These are phyloP conservation scores for Holocentrus rufus DNA, from an alignment of 2,797 vertebrate species.

Conservation along the genomic window DNA sequence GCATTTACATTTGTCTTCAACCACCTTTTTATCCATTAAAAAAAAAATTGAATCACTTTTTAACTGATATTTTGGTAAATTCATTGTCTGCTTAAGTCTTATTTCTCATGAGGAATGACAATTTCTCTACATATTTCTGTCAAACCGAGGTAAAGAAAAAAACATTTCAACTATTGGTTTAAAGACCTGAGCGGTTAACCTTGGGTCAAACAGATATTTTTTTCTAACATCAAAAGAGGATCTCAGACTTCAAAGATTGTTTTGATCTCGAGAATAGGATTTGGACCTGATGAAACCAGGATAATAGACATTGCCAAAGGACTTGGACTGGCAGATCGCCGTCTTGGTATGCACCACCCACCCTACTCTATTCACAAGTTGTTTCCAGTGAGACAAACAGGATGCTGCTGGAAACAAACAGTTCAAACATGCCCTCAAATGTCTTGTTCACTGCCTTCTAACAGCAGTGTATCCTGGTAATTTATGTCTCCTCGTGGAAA, in stretches of 20 bases:
- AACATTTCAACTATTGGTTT: conserved; percentile 19
- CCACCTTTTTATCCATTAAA: too few species aligned
- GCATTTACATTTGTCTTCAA: too few species aligned
- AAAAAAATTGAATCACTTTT: neutral
- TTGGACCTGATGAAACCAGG: conserved; percentile 60
- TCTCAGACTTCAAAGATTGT: conserved; percentile 60
- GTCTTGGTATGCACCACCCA: conserved; percentile 14
- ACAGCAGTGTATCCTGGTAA: neutral
- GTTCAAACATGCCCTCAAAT: neutral
- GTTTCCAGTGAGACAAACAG: conserved; percentile 8
- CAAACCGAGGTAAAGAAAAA: conserved; percentile 23
- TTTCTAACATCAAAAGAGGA: conserved; percentile 53
- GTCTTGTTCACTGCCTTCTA: conserved; percentile 18
- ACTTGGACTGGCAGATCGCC: conserved; percentile 10
- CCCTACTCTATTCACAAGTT: conserved; percentile 29
- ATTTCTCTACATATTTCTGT: conserved; percentile 16
- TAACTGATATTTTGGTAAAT: neutral
- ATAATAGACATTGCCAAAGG: conserved; percentile 48
- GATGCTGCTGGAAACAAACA: conserved; percentile 3
- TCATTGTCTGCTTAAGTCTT: neutral
- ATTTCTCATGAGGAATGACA: conserved; percentile 13
- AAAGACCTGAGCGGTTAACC: conserved; percentile 52
- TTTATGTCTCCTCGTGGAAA: neutral
- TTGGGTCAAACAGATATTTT: conserved; percentile 38
- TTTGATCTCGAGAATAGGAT: conserved; percentile 59